Evolutionary conservation across 2,797 vertebrate genomes (phyloP).

Genomic region (Pogonophryne albipinna): DNA sequence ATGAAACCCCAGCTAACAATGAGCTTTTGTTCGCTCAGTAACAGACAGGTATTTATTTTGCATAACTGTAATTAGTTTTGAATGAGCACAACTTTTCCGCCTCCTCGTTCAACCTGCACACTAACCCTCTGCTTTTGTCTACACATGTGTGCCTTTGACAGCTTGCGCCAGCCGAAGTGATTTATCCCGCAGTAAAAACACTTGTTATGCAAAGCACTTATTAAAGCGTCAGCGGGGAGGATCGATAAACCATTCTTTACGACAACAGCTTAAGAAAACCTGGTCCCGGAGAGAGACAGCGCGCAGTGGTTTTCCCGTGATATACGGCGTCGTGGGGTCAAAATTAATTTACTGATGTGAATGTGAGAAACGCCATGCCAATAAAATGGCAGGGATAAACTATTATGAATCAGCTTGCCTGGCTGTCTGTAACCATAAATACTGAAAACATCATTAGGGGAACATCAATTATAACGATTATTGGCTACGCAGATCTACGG

Average conservation of each 20-base stretch:
- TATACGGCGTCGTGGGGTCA: constrained; percentile 74
- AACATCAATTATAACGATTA: constrained; percentile 80
- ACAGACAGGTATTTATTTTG: too few species aligned
- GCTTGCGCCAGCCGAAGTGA: constrained; percentile 46
- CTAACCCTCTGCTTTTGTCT: constrained; percentile 15
- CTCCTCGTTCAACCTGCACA: not conserved
- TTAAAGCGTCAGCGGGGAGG: constrained; percentile 77
- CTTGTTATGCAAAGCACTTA: constrained; percentile 84
- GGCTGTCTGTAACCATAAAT: constrained; percentile 76
- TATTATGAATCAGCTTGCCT: constrained; percentile 75
- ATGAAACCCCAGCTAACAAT: too few species aligned
- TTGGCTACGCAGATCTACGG: constrained; percentile 66
- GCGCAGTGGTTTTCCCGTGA: constrained; percentile 66
- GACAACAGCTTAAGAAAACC: constrained; percentile 82
- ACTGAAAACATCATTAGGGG: constrained; percentile 78
- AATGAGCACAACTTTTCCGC: not conserved
- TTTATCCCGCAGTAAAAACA: constrained; percentile 80
- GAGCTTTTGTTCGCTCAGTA: too few species aligned
- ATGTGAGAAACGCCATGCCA: constrained; percentile 73
- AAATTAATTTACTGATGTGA: constrained; percentile 84
- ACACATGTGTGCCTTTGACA: constrained; percentile 54
- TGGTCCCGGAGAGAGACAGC: constrained; percentile 62
- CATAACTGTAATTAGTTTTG: too few species aligned
- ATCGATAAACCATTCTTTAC: constrained; percentile 86
- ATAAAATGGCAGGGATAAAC: constrained; percentile 75